phyloP scores from a whole-genome alignment of 2,797 vertebrate species.

The Poecilia picta region DNA sequence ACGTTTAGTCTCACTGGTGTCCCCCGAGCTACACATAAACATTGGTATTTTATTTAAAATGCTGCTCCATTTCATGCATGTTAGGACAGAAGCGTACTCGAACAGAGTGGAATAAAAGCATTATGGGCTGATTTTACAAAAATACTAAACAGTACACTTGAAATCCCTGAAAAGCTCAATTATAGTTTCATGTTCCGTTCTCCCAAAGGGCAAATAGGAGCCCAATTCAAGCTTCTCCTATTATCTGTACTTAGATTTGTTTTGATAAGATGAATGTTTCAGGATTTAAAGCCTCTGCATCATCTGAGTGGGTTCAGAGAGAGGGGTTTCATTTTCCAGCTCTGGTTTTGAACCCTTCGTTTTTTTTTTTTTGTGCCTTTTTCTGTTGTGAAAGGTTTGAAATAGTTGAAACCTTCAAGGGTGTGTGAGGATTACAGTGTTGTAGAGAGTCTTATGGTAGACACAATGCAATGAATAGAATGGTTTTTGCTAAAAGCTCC shows the following conservation, averaged over 20 bases:
- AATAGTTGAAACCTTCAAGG: background rate
- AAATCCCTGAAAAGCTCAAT: constrained; percentile 1
- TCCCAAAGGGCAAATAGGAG: background rate
- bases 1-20: constrained; percentile 4
- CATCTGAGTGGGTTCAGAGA: background rate
- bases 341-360: background rate
- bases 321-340: background rate
- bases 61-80: background rate
- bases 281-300: background rate
- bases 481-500: background rate
- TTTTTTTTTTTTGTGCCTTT: background rate
- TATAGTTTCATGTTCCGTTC: background rate
- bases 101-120: constrained; percentile 1
- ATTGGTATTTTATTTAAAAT: constrained; percentile 2
- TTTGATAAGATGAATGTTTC: background rate
- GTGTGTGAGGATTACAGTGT: constrained; percentile 5
- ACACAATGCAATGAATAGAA: background rate
- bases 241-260: constrained; percentile 2
- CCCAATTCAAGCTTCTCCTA: background rate
- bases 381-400: background rate
- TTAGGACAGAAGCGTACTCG: background rate
- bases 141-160: constrained; percentile 1
- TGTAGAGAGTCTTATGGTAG: constrained; percentile 1
- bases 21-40: background rate
- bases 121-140: background rate